Percentiles rank a stretch among this genome's conserved stretches.
phyloP scores from a whole-genome alignment of 2,888 invertebrate genomes.

The Athalia circularis region DNA sequence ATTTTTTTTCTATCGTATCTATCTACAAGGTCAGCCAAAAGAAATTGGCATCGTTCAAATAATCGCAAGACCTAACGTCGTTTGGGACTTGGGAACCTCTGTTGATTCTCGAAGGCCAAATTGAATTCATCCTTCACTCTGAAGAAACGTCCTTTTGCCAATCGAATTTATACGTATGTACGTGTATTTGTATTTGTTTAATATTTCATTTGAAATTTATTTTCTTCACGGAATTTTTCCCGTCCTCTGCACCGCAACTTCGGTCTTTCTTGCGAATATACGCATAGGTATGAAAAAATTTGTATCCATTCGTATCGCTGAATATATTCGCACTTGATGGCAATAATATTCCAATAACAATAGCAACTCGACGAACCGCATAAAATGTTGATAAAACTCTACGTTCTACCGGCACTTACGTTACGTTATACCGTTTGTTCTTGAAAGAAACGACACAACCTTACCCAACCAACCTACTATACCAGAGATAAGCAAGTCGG shows the following conservation, averaged over 20 bases:
- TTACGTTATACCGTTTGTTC: too few species aligned
- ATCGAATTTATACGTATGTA: too few species aligned
- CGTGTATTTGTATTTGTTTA: background rate
- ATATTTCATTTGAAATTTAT: background rate
- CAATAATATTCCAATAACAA: too few species aligned
- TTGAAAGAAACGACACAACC: background rate
- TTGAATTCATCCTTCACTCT: constrained; percentile 12
- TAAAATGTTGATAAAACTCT: constrained; percentile 16
- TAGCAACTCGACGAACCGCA: background rate
- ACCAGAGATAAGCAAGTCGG: constrained; percentile 21
- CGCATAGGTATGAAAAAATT: background rate
- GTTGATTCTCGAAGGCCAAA: constrained; percentile 14
- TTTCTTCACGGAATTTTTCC: background rate
- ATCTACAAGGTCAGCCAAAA: background rate
- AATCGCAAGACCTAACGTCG: constrained; percentile 1
- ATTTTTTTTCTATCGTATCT: too few species aligned
- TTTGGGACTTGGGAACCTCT: background rate
- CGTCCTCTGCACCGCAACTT: too few species aligned
- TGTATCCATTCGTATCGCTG: too few species aligned
- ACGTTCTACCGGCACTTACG: background rate
- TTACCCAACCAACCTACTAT: background rate
- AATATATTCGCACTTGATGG: too few species aligned
- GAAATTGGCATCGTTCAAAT: background rate
- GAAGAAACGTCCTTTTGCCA: background rate
- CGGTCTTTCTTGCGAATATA: too few species aligned